These are phyloP conservation scores for Trachurus trachurus DNA, from an alignment of 2,797 vertebrate species.

Conservation along the genomic window DNA sequence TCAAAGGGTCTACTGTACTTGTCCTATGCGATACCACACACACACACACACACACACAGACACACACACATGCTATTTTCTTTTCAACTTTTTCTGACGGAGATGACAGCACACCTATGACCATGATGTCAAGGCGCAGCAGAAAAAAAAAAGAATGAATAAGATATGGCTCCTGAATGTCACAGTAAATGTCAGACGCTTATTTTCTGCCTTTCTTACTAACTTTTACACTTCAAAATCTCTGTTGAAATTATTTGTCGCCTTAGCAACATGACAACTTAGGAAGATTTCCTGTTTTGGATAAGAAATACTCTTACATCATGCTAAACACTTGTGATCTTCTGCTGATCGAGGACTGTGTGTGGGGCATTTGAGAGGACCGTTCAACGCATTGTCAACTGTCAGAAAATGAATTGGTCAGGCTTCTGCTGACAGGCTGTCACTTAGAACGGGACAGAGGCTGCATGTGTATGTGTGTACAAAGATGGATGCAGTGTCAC, in stretches of 20 bases:
- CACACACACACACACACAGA: slow-evolving; percentile 1
- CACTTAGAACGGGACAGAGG: slow-evolving; percentile 21
- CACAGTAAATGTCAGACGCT: slow-evolving; percentile 55
- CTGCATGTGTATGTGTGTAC: not conserved
- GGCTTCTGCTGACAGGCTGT: slow-evolving; percentile 47
- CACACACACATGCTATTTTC: slow-evolving; percentile 2
- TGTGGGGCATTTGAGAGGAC: slow-evolving; percentile 19
- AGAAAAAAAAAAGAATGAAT: slow-evolving; percentile 31
- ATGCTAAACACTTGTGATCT: slow-evolving; percentile 6
- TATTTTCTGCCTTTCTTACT: slow-evolving; percentile 5
- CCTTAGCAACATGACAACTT: not conserved
- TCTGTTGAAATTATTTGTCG: slow-evolving; percentile 24
- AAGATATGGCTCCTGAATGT: slow-evolving; percentile 41
- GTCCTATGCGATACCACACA: slow-evolving; percentile 1
- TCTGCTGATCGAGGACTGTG: slow-evolving; percentile 25
- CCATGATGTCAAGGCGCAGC: not conserved
- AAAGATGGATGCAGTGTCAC: slow-evolving; percentile 18
- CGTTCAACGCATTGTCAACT: slow-evolving; percentile 31
- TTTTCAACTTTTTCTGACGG: slow-evolving; percentile 2
- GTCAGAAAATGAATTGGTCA: slow-evolving; percentile 45
- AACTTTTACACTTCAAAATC: slow-evolving; percentile 34
- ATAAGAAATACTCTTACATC: slow-evolving; percentile 19
- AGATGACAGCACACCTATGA: slow-evolving; percentile 25
- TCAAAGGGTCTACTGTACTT: slow-evolving; percentile 45
- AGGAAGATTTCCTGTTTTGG: slow-evolving; percentile 3